phyloP scores from a whole-genome alignment of 2,797 vertebrate species.

The Melopsittacus undulatus region DNA sequence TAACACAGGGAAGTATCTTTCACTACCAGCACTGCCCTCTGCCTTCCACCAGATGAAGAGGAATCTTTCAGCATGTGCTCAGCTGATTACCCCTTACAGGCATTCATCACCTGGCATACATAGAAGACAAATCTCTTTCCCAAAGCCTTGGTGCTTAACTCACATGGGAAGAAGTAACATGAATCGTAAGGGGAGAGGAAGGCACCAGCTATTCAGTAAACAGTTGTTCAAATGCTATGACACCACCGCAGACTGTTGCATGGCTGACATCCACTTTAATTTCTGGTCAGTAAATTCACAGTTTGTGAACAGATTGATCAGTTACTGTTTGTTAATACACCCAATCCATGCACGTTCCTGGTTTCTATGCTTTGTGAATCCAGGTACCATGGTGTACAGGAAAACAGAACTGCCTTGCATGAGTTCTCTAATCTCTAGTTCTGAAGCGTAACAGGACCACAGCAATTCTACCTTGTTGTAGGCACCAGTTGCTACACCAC shows the following conservation, averaged over 20 bases:
- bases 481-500: not conserved
- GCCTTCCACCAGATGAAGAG: not conserved
- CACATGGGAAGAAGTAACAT: not conserved
- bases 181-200: not conserved
- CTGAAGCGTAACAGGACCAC: not conserved
- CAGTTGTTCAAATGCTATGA: not conserved
- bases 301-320: slow-evolving; percentile 41
- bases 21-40: not conserved
- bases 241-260: not conserved
- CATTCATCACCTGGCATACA: not conserved
- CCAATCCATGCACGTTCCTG: slow-evolving; percentile 5
- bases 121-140: not conserved
- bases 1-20: not conserved
- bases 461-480: not conserved
- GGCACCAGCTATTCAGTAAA: not conserved
- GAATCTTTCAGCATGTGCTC: not conserved
- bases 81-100: not conserved
- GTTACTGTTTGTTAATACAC: slow-evolving; percentile 42
- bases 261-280: not conserved
- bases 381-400: not conserved
- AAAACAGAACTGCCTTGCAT: slow-evolving; percentile 64
- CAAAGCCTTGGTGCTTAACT: not conserved
- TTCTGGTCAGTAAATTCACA: slow-evolving; percentile 27
- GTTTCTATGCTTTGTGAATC: not conserved
- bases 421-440: slow-evolving; percentile 58